A percentile compares a stretch with the other conserved stretches of the same genome.
Conservation (phyloP, 1,140 invertebrate genomes). For the Neodiprion virginianus region DNA sequence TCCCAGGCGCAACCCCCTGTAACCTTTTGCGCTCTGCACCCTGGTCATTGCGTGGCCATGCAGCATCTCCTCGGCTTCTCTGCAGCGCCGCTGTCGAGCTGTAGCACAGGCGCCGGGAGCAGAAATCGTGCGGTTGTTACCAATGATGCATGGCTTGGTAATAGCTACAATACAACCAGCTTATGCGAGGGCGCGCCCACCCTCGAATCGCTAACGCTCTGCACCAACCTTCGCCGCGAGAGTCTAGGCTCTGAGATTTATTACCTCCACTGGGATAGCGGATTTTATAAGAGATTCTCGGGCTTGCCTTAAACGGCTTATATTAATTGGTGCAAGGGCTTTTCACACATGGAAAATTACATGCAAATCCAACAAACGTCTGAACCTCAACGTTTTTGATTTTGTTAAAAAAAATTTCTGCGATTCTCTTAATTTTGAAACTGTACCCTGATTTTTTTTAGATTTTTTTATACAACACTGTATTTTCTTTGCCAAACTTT, state of each 20-base stretch:
- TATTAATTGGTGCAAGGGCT: conserved; percentile 57
- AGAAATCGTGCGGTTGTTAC: conserved; percentile 52
- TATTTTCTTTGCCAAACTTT: too few species aligned
- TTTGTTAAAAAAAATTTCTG: too few species aligned
- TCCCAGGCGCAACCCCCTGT: conserved; percentile 46
- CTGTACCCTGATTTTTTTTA: background rate
- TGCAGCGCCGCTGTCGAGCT: background rate
- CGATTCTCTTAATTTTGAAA: conserved; percentile 15
- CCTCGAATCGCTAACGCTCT: conserved; percentile 15
- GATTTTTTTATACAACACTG: too few species aligned
- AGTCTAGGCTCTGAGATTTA: conserved; percentile 58
- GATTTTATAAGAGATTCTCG: conserved; percentile 59
- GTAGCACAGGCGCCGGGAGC: background rate
- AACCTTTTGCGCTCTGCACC: conserved; percentile 37
- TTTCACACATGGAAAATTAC: too few species aligned
- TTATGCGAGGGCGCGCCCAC: conserved; percentile 58
- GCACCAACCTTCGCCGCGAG: conserved; percentile 24
- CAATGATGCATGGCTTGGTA: conserved; percentile 62
- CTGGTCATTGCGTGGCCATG: background rate
- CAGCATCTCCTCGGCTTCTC: background rate
- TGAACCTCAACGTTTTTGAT: too few species aligned
- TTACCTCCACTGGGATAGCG: conserved; percentile 57
- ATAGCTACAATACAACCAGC: conserved; percentile 63
- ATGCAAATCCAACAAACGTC: too few species aligned
- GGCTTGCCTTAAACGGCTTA: conserved; percentile 58